These are phyloP conservation scores for Dasyurus viverrinus DNA, from an alignment of 2,113 vertebrate species.

Conservation along the genomic window DNA sequence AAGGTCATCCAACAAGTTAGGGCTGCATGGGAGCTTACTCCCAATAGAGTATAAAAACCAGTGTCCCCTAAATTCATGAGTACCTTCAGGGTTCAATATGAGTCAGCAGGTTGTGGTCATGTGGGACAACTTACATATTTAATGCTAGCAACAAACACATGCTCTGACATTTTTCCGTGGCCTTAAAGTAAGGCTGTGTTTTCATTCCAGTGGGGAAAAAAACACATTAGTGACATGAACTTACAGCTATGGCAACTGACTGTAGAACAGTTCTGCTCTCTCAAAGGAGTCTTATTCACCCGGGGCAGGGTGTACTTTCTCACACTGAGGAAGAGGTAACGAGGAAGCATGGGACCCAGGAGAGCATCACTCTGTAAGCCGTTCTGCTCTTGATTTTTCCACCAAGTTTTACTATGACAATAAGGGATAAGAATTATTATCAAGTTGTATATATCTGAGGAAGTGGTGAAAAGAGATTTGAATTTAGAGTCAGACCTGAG, in stretches of 20 bases:
- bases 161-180: conserved; percentile 24
- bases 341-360: background rate
- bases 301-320: conserved; percentile 14
- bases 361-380: background rate
- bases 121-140: background rate
- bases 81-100: background rate
- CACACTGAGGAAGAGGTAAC: background rate
- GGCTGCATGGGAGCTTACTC: background rate
- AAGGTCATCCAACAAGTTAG: background rate
- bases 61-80: background rate
- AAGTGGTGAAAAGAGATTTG: background rate
- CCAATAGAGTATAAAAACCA: background rate
- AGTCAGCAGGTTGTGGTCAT: background rate
- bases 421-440: background rate
- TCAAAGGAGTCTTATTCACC: conserved; percentile 28
- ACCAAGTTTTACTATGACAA: background rate
- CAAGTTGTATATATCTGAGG: background rate
- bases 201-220: background rate
- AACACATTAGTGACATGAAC: conserved; percentile 47
- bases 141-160: conserved; percentile 38
- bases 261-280: conserved; percentile 6
- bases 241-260: conserved; percentile 63
- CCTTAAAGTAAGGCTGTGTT: background rate
- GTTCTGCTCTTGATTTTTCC: background rate
- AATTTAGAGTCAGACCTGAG: background rate